Evolutionary conservation across 2,888 invertebrate species (phyloP).

Genomic region (Metalampra italica): DNA sequence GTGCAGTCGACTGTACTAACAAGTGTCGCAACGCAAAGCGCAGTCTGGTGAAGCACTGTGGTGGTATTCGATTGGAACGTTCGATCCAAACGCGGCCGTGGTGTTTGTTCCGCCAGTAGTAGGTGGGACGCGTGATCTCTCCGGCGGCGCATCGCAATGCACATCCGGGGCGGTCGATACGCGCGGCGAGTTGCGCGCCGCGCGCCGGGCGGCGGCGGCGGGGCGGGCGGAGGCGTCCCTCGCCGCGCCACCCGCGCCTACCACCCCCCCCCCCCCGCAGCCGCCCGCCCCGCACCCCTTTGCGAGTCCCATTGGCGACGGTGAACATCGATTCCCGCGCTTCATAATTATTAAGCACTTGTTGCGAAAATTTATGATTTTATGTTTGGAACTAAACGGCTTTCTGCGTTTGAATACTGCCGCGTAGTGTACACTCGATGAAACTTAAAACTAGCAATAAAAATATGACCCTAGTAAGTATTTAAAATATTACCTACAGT

Average conservation of each 20-base stretch:
- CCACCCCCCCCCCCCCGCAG: constrained; percentile 37
- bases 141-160: constrained; percentile 63
- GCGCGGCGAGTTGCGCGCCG: constrained; percentile 68
- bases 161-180: constrained; percentile 77
- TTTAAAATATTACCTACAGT: too few relatives aligned
- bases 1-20: too few relatives aligned
- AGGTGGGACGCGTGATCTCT: constrained; percentile 62
- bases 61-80: constrained; percentile 5
- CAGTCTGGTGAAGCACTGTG: background rate
- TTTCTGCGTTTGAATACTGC: too few relatives aligned
- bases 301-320: constrained; percentile 43
- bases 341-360: constrained; percentile 48
- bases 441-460: too few relatives aligned
- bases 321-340: constrained; percentile 67
- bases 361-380: constrained; percentile 18
- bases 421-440: too few relatives aligned
- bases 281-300: constrained; percentile 39
- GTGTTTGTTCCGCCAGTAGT: constrained; percentile 48
- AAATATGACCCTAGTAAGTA: too few relatives aligned
- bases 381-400: background rate
- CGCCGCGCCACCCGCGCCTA: constrained; percentile 37
- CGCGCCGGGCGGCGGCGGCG: constrained; percentile 10
- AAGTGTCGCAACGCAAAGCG: too few relatives aligned
- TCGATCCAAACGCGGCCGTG: constrained; percentile 30
- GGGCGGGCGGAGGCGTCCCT: constrained; percentile 28